Conservation (phyloP, 2,888 invertebrate species). For the Arctia plantaginis region DNA sequence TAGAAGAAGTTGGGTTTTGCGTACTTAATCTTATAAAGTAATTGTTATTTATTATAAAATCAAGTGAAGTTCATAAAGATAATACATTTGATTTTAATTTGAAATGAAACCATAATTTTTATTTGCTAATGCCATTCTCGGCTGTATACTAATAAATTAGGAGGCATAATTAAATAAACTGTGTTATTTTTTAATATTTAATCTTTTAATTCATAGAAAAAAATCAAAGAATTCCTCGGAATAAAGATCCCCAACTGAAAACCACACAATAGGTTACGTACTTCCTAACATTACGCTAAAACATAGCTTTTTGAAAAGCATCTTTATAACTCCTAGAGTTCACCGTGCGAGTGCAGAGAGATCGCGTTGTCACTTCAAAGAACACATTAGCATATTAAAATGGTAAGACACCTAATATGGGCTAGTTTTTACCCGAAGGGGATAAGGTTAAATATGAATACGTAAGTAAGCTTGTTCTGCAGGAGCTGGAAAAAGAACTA, state of each 20-base stretch:
- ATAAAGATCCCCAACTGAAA: neutral
- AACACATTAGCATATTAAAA: conserved; percentile 70
- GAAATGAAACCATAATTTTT: no score
- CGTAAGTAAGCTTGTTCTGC: conserved; percentile 5
- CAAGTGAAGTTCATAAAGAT: no score
- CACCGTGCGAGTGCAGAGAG: conserved; percentile 31
- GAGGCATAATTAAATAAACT: no score
- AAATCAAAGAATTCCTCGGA: neutral
- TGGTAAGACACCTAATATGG: conserved; percentile 53
- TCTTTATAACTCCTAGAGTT: conserved; percentile 34
- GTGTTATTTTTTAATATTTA: no score
- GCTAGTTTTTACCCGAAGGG: conserved; percentile 23
- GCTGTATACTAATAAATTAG: no score
- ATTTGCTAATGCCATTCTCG: no score
- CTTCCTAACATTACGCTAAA: conserved; percentile 1
- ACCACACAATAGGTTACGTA: neutral
- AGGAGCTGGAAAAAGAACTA: conserved; percentile 1
- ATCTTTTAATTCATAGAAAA: neutral
- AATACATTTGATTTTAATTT: no score
- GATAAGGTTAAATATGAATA: conserved; percentile 17
- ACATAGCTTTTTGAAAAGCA: conserved; percentile 14
- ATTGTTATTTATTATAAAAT: no score
- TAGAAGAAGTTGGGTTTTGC: no score
- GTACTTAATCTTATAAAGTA: no score
- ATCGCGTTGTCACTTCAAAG: conserved; percentile 56